A percentile compares a stretch with the other conserved stretches of the same genome.
phyloP scores from a whole-genome alignment of 1,140 invertebrate species.

The Teleopsis dalmanni region DNA sequence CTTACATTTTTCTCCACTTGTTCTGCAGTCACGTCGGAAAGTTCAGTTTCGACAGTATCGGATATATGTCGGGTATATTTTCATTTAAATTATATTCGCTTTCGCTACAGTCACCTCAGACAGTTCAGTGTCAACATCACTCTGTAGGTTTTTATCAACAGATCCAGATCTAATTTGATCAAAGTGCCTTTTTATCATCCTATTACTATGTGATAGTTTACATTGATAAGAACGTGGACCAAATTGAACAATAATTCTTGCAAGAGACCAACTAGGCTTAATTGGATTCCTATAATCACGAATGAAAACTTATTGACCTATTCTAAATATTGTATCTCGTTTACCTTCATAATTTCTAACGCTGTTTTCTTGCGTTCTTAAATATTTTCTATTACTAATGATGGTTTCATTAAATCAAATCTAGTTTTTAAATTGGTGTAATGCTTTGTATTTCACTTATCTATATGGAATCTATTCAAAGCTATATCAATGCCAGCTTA shows the following conservation, averaged over 20 bases:
- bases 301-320: conserved; percentile 10
- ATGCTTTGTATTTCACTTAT: conserved; percentile 9
- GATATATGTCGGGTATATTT: too few relatives aligned
- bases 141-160: too few relatives aligned
- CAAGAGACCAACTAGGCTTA: not conserved
- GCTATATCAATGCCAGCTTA: conserved; percentile 2
- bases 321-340: conserved; percentile 2
- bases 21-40: too few relatives aligned
- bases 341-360: conserved; percentile 7
- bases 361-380: conserved; percentile 3
- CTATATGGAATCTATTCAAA: conserved; percentile 6
- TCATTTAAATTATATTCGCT: too few relatives aligned
- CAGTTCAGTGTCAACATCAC: too few relatives aligned
- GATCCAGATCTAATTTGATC: too few relatives aligned
- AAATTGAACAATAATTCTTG: not conserved
- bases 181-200: conserved; percentile 9
- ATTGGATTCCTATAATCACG: conserved; percentile 6
- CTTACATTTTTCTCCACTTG: too few relatives aligned
- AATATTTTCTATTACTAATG: conserved; percentile 2
- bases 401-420: conserved; percentile 8
- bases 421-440: conserved; percentile 15
- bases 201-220: conserved; percentile 1
- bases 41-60: too few relatives aligned
- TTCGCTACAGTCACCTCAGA: too few relatives aligned
- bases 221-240: conserved; percentile 8